phyloP scores from a whole-genome alignment of 92 coral and sea anemone genomes.

The Ricordea florida region DNA sequence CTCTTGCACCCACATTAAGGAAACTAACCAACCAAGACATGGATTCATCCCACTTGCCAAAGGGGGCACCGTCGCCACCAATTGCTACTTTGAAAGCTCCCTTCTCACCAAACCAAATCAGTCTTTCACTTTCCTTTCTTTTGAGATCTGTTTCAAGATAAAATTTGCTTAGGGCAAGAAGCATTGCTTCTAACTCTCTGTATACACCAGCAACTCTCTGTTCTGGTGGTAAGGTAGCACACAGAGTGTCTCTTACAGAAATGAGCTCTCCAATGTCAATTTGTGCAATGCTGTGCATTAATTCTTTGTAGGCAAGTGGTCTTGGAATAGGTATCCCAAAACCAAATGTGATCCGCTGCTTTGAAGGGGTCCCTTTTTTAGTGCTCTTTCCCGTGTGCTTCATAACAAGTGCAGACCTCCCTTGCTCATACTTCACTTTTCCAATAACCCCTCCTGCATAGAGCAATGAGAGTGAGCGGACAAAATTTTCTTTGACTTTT shows the following conservation, averaged over 20 bases:
- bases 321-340: slow-evolving; percentile 49
- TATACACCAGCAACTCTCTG: slow-evolving; percentile 45
- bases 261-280: slow-evolving; percentile 43
- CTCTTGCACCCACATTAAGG: slow-evolving; percentile 55
- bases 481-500: slow-evolving; percentile 53
- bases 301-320: slow-evolving; percentile 27
- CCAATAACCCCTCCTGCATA: slow-evolving; percentile 51
- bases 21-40: slow-evolving; percentile 53
- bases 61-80: no score
- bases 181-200: slow-evolving; percentile 39
- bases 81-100: slow-evolving; percentile 15
- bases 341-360: slow-evolving; percentile 34
- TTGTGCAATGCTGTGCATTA: slow-evolving; percentile 8
- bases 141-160: slow-evolving; percentile 30
- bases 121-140: slow-evolving; percentile 31
- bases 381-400: slow-evolving; percentile 37
- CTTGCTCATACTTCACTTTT: no score
- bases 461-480: no score
- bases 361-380: slow-evolving; percentile 19
- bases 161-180: slow-evolving; percentile 22
- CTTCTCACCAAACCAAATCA: slow-evolving; percentile 51
- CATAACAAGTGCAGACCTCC: slow-evolving; percentile 46
- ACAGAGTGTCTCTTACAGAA: slow-evolving; percentile 34
- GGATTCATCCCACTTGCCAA: not conserved
- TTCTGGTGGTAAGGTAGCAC: no score